Conservation (phyloP, 2,113 vertebrate genomes). For the Hippopotamus amphibius region DNA sequence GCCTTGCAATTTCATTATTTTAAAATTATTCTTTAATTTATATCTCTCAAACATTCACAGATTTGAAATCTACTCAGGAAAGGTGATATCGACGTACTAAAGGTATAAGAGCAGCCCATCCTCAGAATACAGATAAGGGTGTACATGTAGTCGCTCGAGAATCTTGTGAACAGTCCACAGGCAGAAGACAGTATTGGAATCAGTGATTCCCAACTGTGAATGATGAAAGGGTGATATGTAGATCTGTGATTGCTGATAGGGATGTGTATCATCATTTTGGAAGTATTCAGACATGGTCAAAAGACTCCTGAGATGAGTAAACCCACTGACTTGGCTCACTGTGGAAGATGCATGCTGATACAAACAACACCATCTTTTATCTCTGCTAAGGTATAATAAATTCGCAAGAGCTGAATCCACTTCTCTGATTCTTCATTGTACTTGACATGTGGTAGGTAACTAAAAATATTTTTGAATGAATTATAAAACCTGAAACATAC, state of each 20-base stretch:
- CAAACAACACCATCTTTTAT: background rate
- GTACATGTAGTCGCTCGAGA: background rate
- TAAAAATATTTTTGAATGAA: constrained; percentile 16
- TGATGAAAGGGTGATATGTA: background rate
- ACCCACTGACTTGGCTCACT: background rate
- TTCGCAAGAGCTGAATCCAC: background rate
- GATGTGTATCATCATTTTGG: background rate
- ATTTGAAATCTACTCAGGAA: background rate
- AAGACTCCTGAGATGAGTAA: background rate
- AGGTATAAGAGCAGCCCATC: background rate
- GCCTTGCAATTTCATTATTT: constrained; percentile 60
- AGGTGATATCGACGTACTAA: background rate
- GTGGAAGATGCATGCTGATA: background rate
- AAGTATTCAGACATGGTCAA: background rate
- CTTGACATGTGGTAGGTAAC: background rate
- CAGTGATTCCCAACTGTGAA: background rate
- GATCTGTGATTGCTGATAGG: background rate
- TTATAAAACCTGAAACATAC: background rate
- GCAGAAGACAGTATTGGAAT: background rate
- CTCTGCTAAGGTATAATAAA: background rate
- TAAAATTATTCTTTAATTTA: constrained; percentile 44
- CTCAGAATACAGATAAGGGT: background rate
- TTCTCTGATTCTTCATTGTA: background rate
- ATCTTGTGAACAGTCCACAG: background rate
- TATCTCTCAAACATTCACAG: background rate